Conservation (phyloP, 1,140 invertebrate species). For the fruit fly (Drosophila melanogaster) region Release_6_plus_ISO1_MT NT_033777.3:27624001-27624500, state of each 20-base stretch:
- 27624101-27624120: slow-evolving; percentile 41
- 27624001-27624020: no score
- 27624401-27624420: not conserved
- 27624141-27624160: slow-evolving; percentile 60
- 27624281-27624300: not conserved
- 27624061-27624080: slow-evolving; percentile 71
- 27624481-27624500: slow-evolving; percentile 44
- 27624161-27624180: slow-evolving; percentile 62
- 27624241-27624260: slow-evolving; percentile 63
- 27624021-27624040: slow-evolving; percentile 3
- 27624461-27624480: slow-evolving; percentile 53
- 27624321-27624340: not conserved
- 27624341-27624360: slow-evolving; percentile 10
- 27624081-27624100: slow-evolving; percentile 75
- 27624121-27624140: slow-evolving; percentile 7
- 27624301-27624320: slow-evolving; percentile 8
- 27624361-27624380: slow-evolving; percentile 19
- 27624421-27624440: slow-evolving; percentile 45
- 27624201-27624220: not conserved
- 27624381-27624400: not conserved
- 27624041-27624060: slow-evolving; percentile 75
- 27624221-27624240: slow-evolving; percentile 58
- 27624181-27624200: not conserved
- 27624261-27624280: slow-evolving; percentile 48
- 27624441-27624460: slow-evolving; percentile 61